phyloP scores from a whole-genome alignment of 2,113 vertebrate genomes.

The Phasianus colchicus region DNA sequence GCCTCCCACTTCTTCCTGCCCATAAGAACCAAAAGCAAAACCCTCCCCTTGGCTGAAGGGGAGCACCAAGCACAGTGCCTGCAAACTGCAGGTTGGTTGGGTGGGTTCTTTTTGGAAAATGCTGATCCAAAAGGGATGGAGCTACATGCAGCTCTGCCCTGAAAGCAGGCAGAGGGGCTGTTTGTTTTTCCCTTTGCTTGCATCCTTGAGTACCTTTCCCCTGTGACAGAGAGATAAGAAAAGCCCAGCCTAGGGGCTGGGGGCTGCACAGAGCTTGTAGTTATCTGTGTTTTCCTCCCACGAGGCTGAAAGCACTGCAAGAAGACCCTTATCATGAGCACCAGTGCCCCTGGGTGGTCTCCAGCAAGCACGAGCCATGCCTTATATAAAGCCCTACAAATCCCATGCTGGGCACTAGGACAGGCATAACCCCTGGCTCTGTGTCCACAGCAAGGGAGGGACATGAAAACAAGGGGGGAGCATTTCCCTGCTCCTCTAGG shows the following conservation, averaged over 20 bases:
- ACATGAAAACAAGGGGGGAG: neutral
- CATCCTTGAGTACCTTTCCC: neutral
- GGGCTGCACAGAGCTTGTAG: neutral
- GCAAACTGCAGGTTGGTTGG: neutral
- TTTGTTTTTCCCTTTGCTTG: neutral
- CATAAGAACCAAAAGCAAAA: slow-evolving; percentile 53
- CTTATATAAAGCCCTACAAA: neutral
- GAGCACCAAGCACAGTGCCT: neutral
- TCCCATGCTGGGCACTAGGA: neutral
- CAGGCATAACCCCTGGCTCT: neutral
- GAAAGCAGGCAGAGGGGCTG: neutral
- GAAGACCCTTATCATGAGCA: neutral
- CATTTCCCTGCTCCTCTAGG: neutral
- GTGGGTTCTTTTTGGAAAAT: neutral
- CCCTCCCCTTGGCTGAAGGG: neutral
- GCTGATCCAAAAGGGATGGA: neutral
- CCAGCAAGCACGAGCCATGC: neutral
- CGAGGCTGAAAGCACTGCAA: neutral
- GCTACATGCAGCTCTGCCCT: neutral
- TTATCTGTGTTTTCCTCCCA: neutral
- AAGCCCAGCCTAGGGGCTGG: neutral
- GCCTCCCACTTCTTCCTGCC: slow-evolving; percentile 36
- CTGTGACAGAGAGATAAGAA: neutral
- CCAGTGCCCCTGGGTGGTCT: neutral
- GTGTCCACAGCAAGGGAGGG: neutral